phyloP scores from a whole-genome alignment of 2,888 invertebrate species.

The Eupsilia transversa region DNA sequence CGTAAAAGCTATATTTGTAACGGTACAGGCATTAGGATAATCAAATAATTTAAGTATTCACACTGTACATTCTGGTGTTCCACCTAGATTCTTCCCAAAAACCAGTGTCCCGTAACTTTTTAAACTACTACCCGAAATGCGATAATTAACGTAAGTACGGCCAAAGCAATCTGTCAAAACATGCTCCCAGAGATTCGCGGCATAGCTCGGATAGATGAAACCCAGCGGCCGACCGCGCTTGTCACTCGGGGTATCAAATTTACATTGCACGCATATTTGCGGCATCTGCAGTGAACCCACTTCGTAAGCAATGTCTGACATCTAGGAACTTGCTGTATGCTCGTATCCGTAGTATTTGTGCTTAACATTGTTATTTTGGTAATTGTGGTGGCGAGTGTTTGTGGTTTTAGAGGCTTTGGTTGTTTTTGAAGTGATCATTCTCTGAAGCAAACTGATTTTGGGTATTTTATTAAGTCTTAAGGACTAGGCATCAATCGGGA shows the following conservation, averaged over 20 bases:
- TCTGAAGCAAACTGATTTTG: neutral
- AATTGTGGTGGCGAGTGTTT: slow-evolving; percentile 35
- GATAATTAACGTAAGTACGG: slow-evolving; percentile 54
- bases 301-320: slow-evolving; percentile 72
- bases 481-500: neutral
- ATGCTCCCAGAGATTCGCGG: slow-evolving; percentile 73
- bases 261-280: slow-evolving; percentile 86
- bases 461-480: neutral
- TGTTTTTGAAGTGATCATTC: neutral
- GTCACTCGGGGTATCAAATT: slow-evolving; percentile 85
- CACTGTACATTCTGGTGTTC: neutral
- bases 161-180: slow-evolving; percentile 72
- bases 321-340: slow-evolving; percentile 62
- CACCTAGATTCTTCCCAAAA: slow-evolving; percentile 25
- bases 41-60: neutral
- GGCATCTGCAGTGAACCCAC: slow-evolving; percentile 77
- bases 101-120: slow-evolving; percentile 37
- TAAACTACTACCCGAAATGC: slow-evolving; percentile 40
- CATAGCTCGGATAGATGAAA: slow-evolving; percentile 80
- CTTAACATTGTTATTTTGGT: slow-evolving; percentile 62
- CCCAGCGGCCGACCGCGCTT: slow-evolving; percentile 77
- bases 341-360: slow-evolving; percentile 40
- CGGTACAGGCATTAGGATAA: neutral
- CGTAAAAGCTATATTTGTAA: neutral
- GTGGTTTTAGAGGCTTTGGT: slow-evolving; percentile 14